Percentiles rank a stretch among this genome's conserved stretches.
Evolutionary conservation across 1,140 invertebrate genomes (phyloP).

Genomic region (Leguminivora glycinivorella): DNA sequence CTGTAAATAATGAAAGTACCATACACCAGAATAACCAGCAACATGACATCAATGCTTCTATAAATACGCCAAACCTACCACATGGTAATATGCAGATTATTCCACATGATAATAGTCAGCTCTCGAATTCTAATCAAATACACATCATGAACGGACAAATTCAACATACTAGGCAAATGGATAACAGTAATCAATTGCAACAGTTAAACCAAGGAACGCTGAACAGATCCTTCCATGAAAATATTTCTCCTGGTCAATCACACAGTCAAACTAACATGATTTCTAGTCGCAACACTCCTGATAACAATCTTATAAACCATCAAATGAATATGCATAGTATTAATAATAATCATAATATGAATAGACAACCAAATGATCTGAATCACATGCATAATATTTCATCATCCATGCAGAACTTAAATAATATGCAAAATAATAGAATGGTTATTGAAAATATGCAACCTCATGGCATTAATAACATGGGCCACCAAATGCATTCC

Average conservation of each 20-base stretch:
- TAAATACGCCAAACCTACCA: conserved; percentile 56
- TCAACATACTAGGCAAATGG: conserved; percentile 63
- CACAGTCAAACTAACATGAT: conserved; percentile 63
- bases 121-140: conserved; percentile 62
- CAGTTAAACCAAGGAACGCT: conserved; percentile 55
- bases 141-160: conserved; percentile 75
- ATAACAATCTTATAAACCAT: conserved; percentile 62
- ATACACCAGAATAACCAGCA: conserved; percentile 57
- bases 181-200: conserved; percentile 62
- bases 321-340: conserved; percentile 68
- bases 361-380: conserved; percentile 62
- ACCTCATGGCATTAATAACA: conserved; percentile 59
- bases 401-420: conserved; percentile 64
- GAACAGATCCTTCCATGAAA: conserved; percentile 69
- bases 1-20: conserved; percentile 50
- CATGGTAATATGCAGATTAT: conserved; percentile 70
- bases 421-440: conserved; percentile 71
- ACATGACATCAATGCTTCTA: conserved; percentile 53
- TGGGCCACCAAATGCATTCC: conserved; percentile 65
- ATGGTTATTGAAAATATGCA: conserved; percentile 73
- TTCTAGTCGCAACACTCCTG: conserved; percentile 61
- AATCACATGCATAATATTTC: conserved; percentile 70
- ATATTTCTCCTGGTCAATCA: conserved; percentile 52
- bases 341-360: conserved; percentile 58
- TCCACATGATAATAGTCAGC: conserved; percentile 60